phyloP scores from a whole-genome alignment of 2,797 vertebrate species.

The Labeo calbasu region DNA sequence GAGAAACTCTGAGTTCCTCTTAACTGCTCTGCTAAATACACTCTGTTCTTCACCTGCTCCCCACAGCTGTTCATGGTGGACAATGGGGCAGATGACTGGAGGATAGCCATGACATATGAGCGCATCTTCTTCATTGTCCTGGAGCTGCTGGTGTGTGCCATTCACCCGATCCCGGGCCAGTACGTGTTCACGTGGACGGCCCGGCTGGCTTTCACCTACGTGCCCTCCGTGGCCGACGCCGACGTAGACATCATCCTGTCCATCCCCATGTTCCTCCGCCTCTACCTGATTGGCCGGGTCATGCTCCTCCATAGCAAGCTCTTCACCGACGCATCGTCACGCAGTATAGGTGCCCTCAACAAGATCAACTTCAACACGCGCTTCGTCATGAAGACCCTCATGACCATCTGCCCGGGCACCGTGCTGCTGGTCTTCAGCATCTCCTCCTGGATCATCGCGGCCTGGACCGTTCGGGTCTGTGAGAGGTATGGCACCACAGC shows the following conservation, averaged over 20 bases:
- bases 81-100: slow-evolving; percentile 94
- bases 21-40: slow-evolving; percentile 56
- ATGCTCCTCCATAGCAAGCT: slow-evolving; percentile 95
- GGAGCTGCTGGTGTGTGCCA: slow-evolving; percentile 93
- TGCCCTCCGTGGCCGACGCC: slow-evolving; percentile 85
- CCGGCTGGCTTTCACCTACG: slow-evolving; percentile 89
- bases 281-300: slow-evolving; percentile 93
- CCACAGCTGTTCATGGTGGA: slow-evolving; percentile 95
- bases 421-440: slow-evolving; percentile 94
- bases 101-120: slow-evolving; percentile 94
- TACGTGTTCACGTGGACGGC: slow-evolving; percentile 93
- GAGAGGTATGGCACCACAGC: slow-evolving; percentile 83
- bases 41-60: slow-evolving; percentile 65
- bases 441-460: slow-evolving; percentile 94
- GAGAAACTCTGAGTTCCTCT: not conserved
- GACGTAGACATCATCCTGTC: slow-evolving; percentile 95
- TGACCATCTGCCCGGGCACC: slow-evolving; percentile 95
- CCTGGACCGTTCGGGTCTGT: slow-evolving; percentile 94
- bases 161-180: slow-evolving; percentile 93
- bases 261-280: slow-evolving; percentile 95
- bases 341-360: slow-evolving; percentile 95
- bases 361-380: slow-evolving; percentile 97
- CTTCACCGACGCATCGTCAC: slow-evolving; percentile 94
- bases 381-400: slow-evolving; percentile 96
- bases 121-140: slow-evolving; percentile 92